Evolutionary conservation across 2,113 vertebrate species (phyloP).

Genomic region (Lagopus muta): DNA sequence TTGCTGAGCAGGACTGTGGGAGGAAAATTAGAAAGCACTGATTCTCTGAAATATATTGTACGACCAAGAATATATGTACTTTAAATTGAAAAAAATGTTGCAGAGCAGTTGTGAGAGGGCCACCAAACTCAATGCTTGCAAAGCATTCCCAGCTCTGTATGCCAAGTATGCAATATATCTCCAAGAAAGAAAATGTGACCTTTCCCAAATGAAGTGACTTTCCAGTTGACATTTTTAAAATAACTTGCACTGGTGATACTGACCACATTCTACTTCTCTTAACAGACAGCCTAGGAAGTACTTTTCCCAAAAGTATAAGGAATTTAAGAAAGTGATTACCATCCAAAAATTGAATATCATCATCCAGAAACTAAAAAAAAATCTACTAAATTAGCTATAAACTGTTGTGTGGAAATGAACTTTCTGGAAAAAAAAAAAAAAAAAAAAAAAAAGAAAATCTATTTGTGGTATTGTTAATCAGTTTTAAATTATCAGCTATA

Average conservation of each 20-base stretch:
- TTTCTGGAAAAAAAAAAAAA: neutral
- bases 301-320: neutral
- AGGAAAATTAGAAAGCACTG: constrained; percentile 38
- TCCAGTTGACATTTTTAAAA: neutral
- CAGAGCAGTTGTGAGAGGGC: neutral
- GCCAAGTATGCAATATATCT: neutral
- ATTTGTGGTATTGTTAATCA: neutral
- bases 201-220: neutral
- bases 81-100: neutral
- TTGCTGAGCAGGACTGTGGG: constrained; percentile 10
- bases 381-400: neutral
- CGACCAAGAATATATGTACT: neutral
- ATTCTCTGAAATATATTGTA: neutral
- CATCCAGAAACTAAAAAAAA: neutral
- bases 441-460: neutral
- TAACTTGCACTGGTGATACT: neutral
- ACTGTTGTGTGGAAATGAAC: neutral
- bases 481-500: neutral
- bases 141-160: neutral
- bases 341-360: neutral
- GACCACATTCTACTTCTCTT: rapidly evolving
- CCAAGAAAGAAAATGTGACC: neutral
- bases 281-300: neutral
- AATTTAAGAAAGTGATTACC: neutral
- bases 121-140: neutral